phyloP scores from a whole-genome alignment of 2,888 invertebrate genomes.

The Bombylius major region DNA sequence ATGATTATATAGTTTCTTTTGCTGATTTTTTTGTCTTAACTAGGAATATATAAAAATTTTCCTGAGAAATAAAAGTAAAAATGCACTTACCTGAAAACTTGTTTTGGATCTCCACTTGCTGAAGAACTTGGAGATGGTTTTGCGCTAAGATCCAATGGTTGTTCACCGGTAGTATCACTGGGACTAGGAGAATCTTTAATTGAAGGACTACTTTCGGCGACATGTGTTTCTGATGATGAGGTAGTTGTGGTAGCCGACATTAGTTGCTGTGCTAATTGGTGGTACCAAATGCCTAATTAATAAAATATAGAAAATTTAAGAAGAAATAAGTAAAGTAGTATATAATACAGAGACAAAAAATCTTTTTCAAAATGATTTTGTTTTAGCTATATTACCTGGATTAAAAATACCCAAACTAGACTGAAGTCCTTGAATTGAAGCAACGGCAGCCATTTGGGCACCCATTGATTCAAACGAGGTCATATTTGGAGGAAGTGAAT shows the following conservation, averaged over 20 bases:
- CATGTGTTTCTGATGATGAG: constrained; percentile 28
- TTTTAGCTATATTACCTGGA: constrained; percentile 19
- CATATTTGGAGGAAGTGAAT: constrained; percentile 37
- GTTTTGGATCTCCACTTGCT: constrained; percentile 42
- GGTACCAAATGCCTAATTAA: constrained; percentile 14
- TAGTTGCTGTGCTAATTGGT: constrained; percentile 20
- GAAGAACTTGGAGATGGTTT: constrained; percentile 45
- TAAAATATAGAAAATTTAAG: background rate
- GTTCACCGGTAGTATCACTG: constrained; percentile 44
- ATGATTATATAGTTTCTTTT: too few species aligned
- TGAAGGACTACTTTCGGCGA: constrained; percentile 32
- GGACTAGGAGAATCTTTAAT: constrained; percentile 40
- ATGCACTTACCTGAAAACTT: constrained; percentile 56
- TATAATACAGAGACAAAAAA: background rate
- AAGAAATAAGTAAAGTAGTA: too few species aligned
- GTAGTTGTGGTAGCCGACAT: constrained; percentile 33
- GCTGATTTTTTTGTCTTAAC: too few species aligned
- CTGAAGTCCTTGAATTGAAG: constrained; percentile 36
- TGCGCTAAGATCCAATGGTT: constrained; percentile 77
- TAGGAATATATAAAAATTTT: too few species aligned
- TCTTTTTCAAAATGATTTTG: background rate
- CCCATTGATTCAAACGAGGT: constrained; percentile 55
- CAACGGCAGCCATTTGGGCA: constrained; percentile 50
- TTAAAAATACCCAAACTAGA: constrained; percentile 20
- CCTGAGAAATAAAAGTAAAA: too few species aligned